A percentile compares a stretch with the other conserved stretches of the same genome.
Evolutionary conservation across 37 sponge, comb jelly and placozoan genomes (phyloP).

Genomic region (Hexactinellida sp.): DNA sequence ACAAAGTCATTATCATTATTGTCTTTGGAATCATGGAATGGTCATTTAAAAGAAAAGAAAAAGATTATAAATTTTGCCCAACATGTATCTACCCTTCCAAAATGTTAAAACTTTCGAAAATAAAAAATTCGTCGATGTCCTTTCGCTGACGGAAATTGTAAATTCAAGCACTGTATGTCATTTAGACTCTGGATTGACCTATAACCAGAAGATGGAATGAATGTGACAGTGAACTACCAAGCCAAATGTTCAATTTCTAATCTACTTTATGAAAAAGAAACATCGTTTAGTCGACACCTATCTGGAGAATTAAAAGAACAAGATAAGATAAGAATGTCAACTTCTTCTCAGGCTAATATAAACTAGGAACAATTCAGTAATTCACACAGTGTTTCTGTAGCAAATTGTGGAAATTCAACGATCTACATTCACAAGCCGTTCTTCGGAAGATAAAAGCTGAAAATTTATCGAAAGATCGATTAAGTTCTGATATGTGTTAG

Average conservation of each 20-base stretch:
- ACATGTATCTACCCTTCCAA: background rate
- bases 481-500: background rate
- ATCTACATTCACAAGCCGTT: background rate
- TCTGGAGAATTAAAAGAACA: conserved; percentile 1
- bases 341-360: background rate
- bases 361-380: background rate
- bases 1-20: background rate
- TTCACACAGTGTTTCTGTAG: background rate
- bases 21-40: background rate
- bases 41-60: background rate
- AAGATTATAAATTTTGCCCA: background rate
- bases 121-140: background rate
- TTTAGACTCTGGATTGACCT: background rate
- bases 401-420: background rate
- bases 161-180: background rate
- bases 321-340: background rate
- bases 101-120: background rate
- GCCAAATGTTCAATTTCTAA: background rate
- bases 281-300: background rate
- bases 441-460: background rate
- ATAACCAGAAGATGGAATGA: background rate
- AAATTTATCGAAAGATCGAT: background rate
- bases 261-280: background rate
- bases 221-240: background rate
- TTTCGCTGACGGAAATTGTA: conserved; percentile 2